Percentiles rank a stretch among this genome's conserved stretches.
These are phyloP conservation scores for Drosophila heteroneura DNA, from an alignment of 2,888 invertebrate species.

Conservation along the genomic window DNA sequence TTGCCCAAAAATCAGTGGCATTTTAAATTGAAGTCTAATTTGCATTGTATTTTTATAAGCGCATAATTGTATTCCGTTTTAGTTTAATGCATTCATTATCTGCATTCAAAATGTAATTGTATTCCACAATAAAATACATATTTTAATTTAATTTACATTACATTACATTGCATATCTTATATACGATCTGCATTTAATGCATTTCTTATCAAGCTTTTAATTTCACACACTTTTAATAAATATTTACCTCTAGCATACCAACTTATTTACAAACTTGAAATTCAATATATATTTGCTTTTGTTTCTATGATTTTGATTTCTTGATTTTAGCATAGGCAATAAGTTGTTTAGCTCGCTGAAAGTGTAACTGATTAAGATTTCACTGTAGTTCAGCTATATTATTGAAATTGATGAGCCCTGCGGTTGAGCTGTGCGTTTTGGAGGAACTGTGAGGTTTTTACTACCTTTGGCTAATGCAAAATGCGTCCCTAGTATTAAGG, in stretches of 20 bases:
- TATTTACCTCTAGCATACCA: background rate
- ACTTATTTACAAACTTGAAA: background rate
- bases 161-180: background rate
- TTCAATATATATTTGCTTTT: background rate
- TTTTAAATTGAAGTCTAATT: background rate
- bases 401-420: slow-evolving; percentile 62
- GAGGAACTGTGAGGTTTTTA: background rate
- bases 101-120: background rate
- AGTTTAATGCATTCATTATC: background rate
- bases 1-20: background rate
- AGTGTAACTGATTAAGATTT: slow-evolving; percentile 46
- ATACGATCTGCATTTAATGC: background rate
- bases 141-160: background rate
- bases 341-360: slow-evolving; percentile 18
- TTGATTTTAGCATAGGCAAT: background rate
- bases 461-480: slow-evolving; percentile 31
- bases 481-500: background rate
- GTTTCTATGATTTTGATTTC: background rate
- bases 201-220: background rate
- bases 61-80: background rate
- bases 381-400: slow-evolving; percentile 44
- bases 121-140: background rate
- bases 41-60: background rate
- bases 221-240: background rate
- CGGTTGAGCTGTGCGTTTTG: slow-evolving; percentile 25